Conservation (phyloP, 2,113 vertebrate genomes). For the Cricetomys ansorgei region DNA sequence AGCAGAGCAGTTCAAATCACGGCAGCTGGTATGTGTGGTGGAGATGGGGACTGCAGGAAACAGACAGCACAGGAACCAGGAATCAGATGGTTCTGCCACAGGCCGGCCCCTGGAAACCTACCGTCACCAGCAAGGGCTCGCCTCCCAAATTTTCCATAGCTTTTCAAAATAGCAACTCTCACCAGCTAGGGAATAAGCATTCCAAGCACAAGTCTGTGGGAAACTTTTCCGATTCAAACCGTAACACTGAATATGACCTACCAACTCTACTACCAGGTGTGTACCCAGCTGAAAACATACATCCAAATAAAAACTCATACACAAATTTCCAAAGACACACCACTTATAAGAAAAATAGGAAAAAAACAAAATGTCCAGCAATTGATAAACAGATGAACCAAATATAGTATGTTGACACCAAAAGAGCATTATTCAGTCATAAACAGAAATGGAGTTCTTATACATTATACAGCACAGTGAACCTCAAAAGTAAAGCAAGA, state of each 20-base stretch:
- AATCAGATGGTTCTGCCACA: background rate
- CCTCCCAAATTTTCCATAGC: background rate
- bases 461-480: background rate
- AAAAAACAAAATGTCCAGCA: background rate
- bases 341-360: background rate
- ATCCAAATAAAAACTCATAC: background rate
- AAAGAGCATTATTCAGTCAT: background rate
- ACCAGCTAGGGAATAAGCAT: background rate
- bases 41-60: background rate
- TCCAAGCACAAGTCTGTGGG: background rate
- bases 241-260: background rate
- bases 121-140: background rate
- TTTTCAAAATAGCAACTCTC: background rate
- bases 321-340: conserved; percentile 9
- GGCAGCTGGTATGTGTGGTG: background rate
- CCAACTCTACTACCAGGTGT: background rate
- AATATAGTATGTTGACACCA: background rate
- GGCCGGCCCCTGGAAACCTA: background rate
- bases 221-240: background rate
- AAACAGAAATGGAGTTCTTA: background rate
- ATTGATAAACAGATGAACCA: background rate
- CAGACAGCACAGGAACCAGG: background rate
- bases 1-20: background rate
- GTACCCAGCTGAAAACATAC: background rate
- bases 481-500: background rate